Percentiles rank a stretch among this genome's conserved stretches.
phyloP scores from a whole-genome alignment of 2,797 vertebrate genomes.

The Clarias laeviceps region DNA sequence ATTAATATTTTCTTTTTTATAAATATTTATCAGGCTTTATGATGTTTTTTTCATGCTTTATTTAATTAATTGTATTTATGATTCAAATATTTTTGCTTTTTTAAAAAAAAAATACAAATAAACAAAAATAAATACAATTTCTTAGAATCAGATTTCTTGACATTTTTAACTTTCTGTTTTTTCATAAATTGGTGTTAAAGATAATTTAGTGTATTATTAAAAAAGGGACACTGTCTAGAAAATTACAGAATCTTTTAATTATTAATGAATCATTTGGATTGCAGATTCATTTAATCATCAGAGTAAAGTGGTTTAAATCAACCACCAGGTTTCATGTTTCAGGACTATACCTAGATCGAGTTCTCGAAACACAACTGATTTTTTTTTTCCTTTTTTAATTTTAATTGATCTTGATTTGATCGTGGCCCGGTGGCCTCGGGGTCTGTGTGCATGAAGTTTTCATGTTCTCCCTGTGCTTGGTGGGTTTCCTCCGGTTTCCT shows the following conservation, averaged over 20 bases:
- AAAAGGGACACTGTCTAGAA: background rate
- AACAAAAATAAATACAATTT: too few species aligned
- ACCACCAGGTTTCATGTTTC: background rate
- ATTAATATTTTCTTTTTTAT: background rate
- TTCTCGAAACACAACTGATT: background rate
- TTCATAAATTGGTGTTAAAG: background rate
- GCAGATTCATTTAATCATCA: background rate
- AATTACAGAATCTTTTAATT: background rate
- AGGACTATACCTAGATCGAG: background rate
- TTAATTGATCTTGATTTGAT: background rate
- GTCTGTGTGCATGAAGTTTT: too few species aligned
- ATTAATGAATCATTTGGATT: too few species aligned
- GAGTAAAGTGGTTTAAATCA: background rate
- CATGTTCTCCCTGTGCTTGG: too few species aligned
- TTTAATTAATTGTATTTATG: background rate
- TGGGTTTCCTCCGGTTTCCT: too few species aligned
- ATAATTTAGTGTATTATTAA: background rate
- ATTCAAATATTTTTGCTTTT: background rate
- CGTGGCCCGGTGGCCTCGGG: too few species aligned
- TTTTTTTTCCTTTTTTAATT: background rate
- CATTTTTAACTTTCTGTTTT: background rate
- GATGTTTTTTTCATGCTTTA: background rate
- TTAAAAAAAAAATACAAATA: background rate
- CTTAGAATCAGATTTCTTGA: background rate
- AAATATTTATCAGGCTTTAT: background rate